Evolutionary conservation across 2,888 invertebrate species (phyloP), one percentile per base, ranked within the genome.

Genomic region (Clepsis dumicolana): DNA sequence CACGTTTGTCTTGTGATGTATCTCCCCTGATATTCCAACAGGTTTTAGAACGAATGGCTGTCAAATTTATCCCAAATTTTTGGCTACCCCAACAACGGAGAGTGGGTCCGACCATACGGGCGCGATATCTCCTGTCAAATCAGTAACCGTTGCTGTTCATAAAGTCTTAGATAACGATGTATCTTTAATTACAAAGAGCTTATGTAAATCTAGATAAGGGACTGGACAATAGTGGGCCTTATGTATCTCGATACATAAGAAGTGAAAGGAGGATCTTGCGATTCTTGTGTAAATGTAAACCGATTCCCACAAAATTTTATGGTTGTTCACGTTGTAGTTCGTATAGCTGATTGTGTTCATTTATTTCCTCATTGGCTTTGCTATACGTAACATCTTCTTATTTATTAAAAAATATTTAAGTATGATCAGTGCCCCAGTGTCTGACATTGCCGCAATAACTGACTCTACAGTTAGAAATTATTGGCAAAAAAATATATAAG

Each of bases 181-280:
- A 16, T 52, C 24, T 57, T 60, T 61, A 48, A 61, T 44, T 35
- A 44, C 54, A 61, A 66, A 18, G 25, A 41, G 38, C 48, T 66
- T 54, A 66, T 61, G 54, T 53, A 61, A 54, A 65, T 44, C 24
- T 44, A 53, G 29, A 61, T 59, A 66, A 56, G 27, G 61, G 12
- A 52, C 52, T 50, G 3, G n/a, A 57, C 38, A 24, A 65, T 38
- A 50, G 29, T 41, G 29, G 25, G 21, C n/a, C 32, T 61, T 44
- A 59, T 53, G 53, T 53, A 35, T 25, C 27, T 50, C 8, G 38
- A 65, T 59, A 29, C 54, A 54, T 54, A 61, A 66, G 24, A 66
- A 66, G 66, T 66, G 66, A 66, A 66, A 66, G 66, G 65, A 61
- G 44, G 61, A 54, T 66, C n/a, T n/a, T n/a, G n/a, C n/a, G n/a